These are phyloP conservation scores for Muscicapa adusta DNA, from an alignment of 2,113 vertebrate species.

Conservation along the genomic window DNA sequence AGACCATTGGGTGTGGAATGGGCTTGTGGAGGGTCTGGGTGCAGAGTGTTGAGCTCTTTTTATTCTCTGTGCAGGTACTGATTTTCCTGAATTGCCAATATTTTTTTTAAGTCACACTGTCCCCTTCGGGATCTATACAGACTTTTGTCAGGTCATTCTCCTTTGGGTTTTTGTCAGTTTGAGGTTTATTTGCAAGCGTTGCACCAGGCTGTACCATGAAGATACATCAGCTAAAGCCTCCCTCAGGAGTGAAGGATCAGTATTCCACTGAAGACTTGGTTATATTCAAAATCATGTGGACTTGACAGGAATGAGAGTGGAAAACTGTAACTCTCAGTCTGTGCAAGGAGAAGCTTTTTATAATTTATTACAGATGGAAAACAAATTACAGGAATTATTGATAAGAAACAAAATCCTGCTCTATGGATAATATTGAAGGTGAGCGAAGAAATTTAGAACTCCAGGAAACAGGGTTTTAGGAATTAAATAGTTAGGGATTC, in stretches of 20 bases:
- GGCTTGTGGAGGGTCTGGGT: not conserved
- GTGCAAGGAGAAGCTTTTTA: not conserved
- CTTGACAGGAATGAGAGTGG: not conserved
- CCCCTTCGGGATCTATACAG: not conserved
- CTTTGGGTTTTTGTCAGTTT: not conserved
- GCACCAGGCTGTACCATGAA: not conserved
- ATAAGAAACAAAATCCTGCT: not conserved
- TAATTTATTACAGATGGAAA: not conserved
- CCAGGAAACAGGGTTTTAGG: not conserved
- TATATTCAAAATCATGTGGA: not conserved
- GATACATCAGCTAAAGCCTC: not conserved
- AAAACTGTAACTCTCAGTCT: not conserved
- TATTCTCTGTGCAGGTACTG: not conserved
- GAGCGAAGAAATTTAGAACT: not conserved
- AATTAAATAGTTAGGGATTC: conserved; percentile 1
- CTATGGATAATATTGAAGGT: not conserved
- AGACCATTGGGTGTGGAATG: not conserved
- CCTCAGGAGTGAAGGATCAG: not conserved
- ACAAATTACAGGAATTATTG: not conserved
- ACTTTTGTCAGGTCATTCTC: not conserved
- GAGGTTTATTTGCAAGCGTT: not conserved
- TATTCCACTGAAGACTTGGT: not conserved
- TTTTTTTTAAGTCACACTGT: not conserved
- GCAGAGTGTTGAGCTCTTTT: not conserved
- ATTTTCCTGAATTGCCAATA: not conserved